Evolutionary conservation across 1,140 invertebrate genomes (phyloP), one percentile per base, ranked within the genome.

Genomic region (Cotesia typhae): DNA sequence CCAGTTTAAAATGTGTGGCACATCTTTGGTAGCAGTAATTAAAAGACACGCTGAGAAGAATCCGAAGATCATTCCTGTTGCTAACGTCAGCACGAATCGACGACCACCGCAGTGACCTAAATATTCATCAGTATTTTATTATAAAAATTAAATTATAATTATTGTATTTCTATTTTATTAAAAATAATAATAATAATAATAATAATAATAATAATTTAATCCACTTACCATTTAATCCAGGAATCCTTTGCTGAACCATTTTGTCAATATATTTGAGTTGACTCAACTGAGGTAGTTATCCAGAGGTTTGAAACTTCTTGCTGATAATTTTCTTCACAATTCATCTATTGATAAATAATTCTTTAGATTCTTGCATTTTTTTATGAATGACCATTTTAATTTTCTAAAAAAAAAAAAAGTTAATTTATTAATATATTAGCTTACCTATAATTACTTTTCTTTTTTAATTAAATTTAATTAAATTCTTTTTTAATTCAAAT

Each of bases 1-100:
- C 84, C 84, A 86, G 55, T 72, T 82, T 47, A 84, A 81, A 70
- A 86, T 81, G 52, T 81, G 81, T 65, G 83, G 81, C 61, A 81
- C 70, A 74, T 86, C 81, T 76, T 74, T 79, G 20, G 81, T 79
- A 28, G 82, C 81, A 63, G 79, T 79, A 73, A 85, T 82, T 52
- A 87, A 76, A 51, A 87, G 75, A 72, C 84, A 87, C 67, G 86
- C 85, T 37, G 82, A 85, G 72, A 87, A 70, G 77, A 87, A 87
- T 69, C 86, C 86, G 71, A 84, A 85, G 41, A 86, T 70, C 68
- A 85, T 78, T 72, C 85, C 86, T 74, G 80, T 76, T 61, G 78
- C 76, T 60, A 87, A 80, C 61, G 84, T 86, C 63, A 86, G 65
- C 47, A 86, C 71, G 75, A 87, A 81, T 72, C 84, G 79, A 28